Conservation (phyloP, 2,113 vertebrate species). For the Takifugu flavidus region DNA sequence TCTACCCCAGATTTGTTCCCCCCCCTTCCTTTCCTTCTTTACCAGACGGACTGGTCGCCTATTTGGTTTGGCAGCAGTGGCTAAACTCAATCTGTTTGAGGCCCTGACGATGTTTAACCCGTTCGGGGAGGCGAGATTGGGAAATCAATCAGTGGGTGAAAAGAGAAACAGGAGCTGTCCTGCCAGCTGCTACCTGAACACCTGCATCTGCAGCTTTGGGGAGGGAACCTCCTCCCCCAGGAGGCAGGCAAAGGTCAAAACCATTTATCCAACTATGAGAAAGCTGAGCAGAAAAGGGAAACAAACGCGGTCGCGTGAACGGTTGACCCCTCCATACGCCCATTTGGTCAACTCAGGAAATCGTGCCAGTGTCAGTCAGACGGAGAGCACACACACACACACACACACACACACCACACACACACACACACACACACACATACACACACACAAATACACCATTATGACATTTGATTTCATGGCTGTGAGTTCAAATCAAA, state of each 20-base stretch:
- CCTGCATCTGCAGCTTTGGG: slow-evolving; percentile 12
- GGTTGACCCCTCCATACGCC: no score
- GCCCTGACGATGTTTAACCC: slow-evolving; percentile 66
- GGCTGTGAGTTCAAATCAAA: no score
- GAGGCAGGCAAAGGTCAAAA: slow-evolving; percentile 43
- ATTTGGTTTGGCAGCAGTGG: slow-evolving; percentile 65
- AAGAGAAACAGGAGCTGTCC: slow-evolving; percentile 25
- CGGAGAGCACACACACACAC: no score
- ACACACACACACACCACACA: no score
- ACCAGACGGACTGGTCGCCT: slow-evolving; percentile 63
- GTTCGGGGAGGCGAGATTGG: slow-evolving; percentile 36
- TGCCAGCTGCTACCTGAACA: slow-evolving; percentile 38
- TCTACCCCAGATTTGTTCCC: slow-evolving; percentile 1
- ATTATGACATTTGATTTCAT: no score
- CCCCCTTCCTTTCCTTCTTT: slow-evolving; percentile 11
- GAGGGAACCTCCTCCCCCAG: slow-evolving; percentile 40
- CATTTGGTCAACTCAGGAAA: no score
- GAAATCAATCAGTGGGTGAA: slow-evolving; percentile 57
- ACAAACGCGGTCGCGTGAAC: not conserved
- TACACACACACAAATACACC: no score
- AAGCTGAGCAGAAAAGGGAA: slow-evolving; percentile 9
- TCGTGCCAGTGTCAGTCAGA: no score
- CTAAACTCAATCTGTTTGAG: slow-evolving; percentile 68
- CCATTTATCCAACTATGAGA: slow-evolving; percentile 38
- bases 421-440: no score